Conservation (phyloP, 2,113 vertebrate genomes). For the Cygnus atratus region DNA sequence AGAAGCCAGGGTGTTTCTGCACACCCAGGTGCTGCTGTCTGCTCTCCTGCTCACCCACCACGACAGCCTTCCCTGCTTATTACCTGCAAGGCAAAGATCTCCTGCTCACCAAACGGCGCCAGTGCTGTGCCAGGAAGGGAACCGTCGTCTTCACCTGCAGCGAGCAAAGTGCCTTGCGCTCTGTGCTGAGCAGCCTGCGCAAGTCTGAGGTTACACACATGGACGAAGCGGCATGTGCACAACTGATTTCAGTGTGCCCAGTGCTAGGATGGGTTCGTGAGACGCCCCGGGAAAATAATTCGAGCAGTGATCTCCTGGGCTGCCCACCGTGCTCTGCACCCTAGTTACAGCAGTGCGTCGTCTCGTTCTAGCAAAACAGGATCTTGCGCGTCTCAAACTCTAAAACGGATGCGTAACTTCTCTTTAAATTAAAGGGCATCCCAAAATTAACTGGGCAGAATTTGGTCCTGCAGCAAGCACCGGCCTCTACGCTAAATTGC, state of each 20-base stretch:
- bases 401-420: not conserved
- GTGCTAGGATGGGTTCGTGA: not conserved
- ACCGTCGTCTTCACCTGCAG: not conserved
- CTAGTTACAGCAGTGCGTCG: not conserved
- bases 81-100: too few relatives aligned
- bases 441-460: not conserved
- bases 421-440: not conserved
- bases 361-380: not conserved
- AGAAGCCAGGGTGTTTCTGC: not conserved
- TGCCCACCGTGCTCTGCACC: not conserved
- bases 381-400: not conserved
- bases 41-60: not conserved
- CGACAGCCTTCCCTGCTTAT: not conserved
- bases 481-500: not conserved
- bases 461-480: not conserved
- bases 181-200: not conserved
- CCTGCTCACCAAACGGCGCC: rapidly evolving
- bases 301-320: not conserved
- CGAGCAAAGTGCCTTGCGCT: not conserved
- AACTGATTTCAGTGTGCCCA: not conserved
- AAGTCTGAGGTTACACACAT: not conserved
- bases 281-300: not conserved
- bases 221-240: not conserved
- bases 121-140: not conserved
- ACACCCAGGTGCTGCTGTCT: not conserved